A percentile compares a stretch with the other conserved stretches of the same genome.
Conservation (phyloP, 2,797 vertebrate genomes). For the Sebastes taczanowskii region DNA sequence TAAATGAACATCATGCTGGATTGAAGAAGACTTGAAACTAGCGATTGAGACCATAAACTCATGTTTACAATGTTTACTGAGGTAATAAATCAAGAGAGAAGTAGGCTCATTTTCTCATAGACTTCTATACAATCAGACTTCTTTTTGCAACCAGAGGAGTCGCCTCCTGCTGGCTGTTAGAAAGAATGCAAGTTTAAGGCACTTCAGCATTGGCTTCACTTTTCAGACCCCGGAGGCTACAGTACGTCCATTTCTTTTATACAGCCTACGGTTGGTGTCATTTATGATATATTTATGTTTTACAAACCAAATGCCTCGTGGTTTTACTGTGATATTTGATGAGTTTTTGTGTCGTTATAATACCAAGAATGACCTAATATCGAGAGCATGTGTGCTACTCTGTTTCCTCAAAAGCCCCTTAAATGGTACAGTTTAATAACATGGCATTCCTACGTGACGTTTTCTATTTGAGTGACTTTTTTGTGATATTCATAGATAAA, state of each 20-base stretch:
- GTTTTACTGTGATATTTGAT: constrained; percentile 26
- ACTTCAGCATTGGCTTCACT: neutral
- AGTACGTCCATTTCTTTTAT: neutral
- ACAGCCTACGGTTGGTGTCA: neutral
- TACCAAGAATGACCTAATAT: neutral
- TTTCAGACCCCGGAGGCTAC: neutral
- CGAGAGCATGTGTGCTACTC: neutral
- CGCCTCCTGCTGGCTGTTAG: neutral
- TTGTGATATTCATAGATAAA: constrained; percentile 10
- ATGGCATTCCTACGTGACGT: constrained; percentile 30
- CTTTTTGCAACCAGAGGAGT: neutral
- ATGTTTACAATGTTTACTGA: too few species aligned
- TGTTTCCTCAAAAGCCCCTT: constrained; percentile 6
- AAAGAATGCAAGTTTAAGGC: neutral
- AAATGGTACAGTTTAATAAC: constrained; percentile 6
- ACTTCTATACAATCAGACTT: too few species aligned
- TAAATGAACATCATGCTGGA: too few species aligned
- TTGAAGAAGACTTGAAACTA: too few species aligned
- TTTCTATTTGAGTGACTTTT: constrained; percentile 23
- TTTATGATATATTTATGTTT: constrained; percentile 13
- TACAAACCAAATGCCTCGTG: constrained; percentile 23
- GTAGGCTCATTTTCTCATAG: too few species aligned
- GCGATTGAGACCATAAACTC: too few species aligned
- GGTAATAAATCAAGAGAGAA: too few species aligned
- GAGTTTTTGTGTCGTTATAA: neutral